Percentiles rank a stretch among this genome's conserved stretches.
These are phyloP conservation scores for Nasonia oneida DNA, from an alignment of 2,888 invertebrate species.

Conservation along the genomic window DNA sequence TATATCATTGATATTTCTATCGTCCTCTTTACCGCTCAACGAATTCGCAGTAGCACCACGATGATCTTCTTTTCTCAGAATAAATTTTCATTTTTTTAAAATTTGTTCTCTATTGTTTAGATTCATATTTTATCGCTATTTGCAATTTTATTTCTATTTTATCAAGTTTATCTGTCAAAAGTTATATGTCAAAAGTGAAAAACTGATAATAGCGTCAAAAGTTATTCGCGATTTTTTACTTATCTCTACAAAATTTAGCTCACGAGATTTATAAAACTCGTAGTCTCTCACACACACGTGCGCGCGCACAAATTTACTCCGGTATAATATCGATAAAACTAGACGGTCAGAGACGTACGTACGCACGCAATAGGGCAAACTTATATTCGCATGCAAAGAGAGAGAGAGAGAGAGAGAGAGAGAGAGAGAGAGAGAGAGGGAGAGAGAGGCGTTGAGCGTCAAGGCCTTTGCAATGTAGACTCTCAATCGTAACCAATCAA, in stretches of 20 bases:
- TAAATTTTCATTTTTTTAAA: constrained; percentile 23
- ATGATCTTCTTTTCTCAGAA: constrained; percentile 1
- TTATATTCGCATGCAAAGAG: background rate
- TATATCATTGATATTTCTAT: constrained; percentile 18
- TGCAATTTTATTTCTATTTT: background rate
- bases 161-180: too few species aligned
- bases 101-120: background rate
- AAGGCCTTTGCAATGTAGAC: constrained; percentile 75
- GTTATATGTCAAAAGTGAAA: background rate
- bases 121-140: background rate
- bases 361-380: too few species aligned
- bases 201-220: too few species aligned
- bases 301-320: too few species aligned
- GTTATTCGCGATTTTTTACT: too few species aligned
- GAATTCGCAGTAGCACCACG: background rate
- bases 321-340: too few species aligned
- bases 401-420: constrained; percentile 13
- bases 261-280: too few species aligned
- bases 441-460: constrained; percentile 61
- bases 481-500: constrained; percentile 73
- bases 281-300: too few species aligned
- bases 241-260: too few species aligned
- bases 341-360: too few species aligned
- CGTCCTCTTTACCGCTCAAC: background rate
- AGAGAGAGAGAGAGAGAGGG: constrained; percentile 13